Conservation (phyloP, 2,113 vertebrate species). For the Danio rerio region GRCz12tu NC_133194.1:37734001-37734500, state of each 20-base stretch:
- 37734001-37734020: constrained; percentile 7
- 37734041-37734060: background rate
- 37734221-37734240: constrained; percentile 13
- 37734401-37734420: background rate
- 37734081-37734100: background rate
- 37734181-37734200: constrained; percentile 64
- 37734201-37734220: constrained; percentile 4
- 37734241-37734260: too few species aligned
- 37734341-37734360: background rate
- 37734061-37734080: constrained; percentile 7
- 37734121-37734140: background rate
- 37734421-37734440: background rate
- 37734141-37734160: constrained; percentile 67
- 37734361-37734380: background rate
- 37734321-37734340: background rate
- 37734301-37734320: background rate
- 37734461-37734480: constrained; percentile 12
- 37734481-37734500: background rate
- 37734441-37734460: constrained; percentile 22
- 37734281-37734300: background rate
- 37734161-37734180: constrained; percentile 56
- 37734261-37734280: constrained; percentile 34
- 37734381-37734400: background rate
- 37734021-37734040: background rate
- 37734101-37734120: background rate